Evolutionary conservation across 2,113 vertebrate species (phyloP), one percentile per base, ranked within the genome.

Genomic region (Ploceus nigricollis): DNA sequence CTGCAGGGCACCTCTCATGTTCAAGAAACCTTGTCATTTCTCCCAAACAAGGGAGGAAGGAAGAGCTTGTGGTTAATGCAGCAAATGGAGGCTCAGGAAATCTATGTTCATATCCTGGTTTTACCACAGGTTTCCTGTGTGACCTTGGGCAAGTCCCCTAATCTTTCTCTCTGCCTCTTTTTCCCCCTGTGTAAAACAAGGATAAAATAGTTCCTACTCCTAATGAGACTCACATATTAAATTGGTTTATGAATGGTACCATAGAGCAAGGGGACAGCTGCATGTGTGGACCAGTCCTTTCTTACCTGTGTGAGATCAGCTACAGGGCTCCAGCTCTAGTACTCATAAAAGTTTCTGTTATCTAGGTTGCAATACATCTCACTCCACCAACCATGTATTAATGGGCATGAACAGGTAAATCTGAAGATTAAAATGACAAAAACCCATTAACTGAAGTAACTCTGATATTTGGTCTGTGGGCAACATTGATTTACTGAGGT

Each of bases 21-120:
- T 82, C 39, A 77, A 94, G 81, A 95, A 95, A 87, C 70, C 30
- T 85, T 95, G 63, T 90, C 30, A 31, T 75, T 89, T 96, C 89
- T 96, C 94, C 96, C 92, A 95, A 45, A 80, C 33, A 18, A 69
- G 78, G 82, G 90, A 95, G 94, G 94, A 90, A 96, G 94, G 87
- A 97, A 95, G 95, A 93, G 81, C 91, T 95, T 87, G 91, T 80
- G 75, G 91, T 90, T 94, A 85, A 79, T 24, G 54, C 54, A 95
- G 88, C 45, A 93, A 94, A 93, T 95, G 95, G 95, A 96, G 95
- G 92, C 78, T 96, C 94, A 96, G 90, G 94, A 96, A 95, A 96
- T 96, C 91, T 96, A 72, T 75, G 39, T 89, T 97, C 94, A 96
- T 97, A 95, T 96, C 95, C 95, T 96, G 87, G 70, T 90, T 94